Evolutionary conservation across 2,797 vertebrate genomes (phyloP), one percentile per base, ranked within the genome.

Genomic region (Anniella stebbinsi): DNA sequence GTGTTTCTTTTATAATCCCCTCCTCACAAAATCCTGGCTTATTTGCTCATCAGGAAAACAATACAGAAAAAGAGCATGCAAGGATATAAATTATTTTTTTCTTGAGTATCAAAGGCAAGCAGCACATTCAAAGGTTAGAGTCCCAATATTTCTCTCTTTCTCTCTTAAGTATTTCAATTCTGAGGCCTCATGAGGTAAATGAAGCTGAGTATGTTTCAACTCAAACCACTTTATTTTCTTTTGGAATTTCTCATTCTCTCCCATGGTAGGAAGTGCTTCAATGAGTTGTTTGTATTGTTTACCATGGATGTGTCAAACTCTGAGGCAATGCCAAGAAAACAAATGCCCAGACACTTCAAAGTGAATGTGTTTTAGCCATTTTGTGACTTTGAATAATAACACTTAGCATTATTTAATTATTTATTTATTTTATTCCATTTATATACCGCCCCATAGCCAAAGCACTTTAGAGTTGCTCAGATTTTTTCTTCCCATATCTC

Each of bases 81-180:
- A 82, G 83, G 84, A 77, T 75, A 90, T 88, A 91, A 95, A 96
- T 91, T 90, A 93, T 92, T 92, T 94, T 95, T 93, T 94, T 94
- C 45, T 96, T 93, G 21, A 76, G 17, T 90, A 93, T 96, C 92
- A 94, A 93, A 96, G 92, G 72, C 60, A 91, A 93, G 77, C 4
- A 80, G 38, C 90, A 54, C 83, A 93, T 94, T 94, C 84, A 54
- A 90, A 75, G 88, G 92, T 94, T 89, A 94, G 87, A 93, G 87
- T 92, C 92, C 89, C 60, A 84, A 90, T 38, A 7, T 84, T 36
- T 51, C 60, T 51, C 67, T 80, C 72, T 80, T 28, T 84, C 63
- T 70, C 70, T 10, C 75, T 93, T 88, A 92, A 92, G 90, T 77
- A 93, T 92, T 95, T 90, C 4, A 87, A 25, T 95, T 95, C 86